phyloP scores from a whole-genome alignment of 2,888 invertebrate genomes.

The Temnothorax rugatulus region DNA sequence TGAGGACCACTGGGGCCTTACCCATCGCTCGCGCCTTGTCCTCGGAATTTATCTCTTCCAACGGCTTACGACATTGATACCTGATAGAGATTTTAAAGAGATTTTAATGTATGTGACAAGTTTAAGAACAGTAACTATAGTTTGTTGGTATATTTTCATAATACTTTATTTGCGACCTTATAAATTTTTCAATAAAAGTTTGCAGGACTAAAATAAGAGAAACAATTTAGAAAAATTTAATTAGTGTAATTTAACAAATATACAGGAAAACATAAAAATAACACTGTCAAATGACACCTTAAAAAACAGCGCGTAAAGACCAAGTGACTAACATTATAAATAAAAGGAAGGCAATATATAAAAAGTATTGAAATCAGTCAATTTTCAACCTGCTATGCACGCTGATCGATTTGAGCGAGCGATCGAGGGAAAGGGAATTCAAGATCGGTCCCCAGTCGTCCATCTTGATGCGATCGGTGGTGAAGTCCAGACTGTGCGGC shows the following conservation, averaged over 20 bases:
- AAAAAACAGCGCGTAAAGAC: not conserved
- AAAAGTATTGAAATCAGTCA: not conserved
- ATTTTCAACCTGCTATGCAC: slow-evolving; percentile 87
- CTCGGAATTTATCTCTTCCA: slow-evolving; percentile 87
- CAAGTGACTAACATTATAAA: not conserved
- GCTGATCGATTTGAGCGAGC: slow-evolving; percentile 89
- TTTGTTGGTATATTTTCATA: not conserved
- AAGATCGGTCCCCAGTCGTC: slow-evolving; percentile 92
- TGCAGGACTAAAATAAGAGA: not conserved
- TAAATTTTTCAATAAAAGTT: not conserved
- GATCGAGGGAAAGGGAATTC: slow-evolving; percentile 91
- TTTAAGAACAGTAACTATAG: not conserved
- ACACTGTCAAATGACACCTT: too few species aligned
- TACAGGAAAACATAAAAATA: too few species aligned
- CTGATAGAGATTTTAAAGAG: slow-evolving; percentile 69
- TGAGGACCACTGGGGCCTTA: slow-evolving; percentile 89
- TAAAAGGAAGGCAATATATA: not conserved
- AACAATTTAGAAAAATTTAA: not conserved
- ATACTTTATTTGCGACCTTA: not conserved
- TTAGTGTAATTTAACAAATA: too few species aligned
- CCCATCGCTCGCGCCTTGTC: slow-evolving; percentile 89
- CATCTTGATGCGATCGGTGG: slow-evolving; percentile 91
- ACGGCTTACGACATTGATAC: slow-evolving; percentile 88
- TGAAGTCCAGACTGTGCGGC: slow-evolving; percentile 89
- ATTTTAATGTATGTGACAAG: not conserved